Base-by-base conservation (phyloP, 2,113 vertebrate species). In the Sceloporus undulatus region DNA sequence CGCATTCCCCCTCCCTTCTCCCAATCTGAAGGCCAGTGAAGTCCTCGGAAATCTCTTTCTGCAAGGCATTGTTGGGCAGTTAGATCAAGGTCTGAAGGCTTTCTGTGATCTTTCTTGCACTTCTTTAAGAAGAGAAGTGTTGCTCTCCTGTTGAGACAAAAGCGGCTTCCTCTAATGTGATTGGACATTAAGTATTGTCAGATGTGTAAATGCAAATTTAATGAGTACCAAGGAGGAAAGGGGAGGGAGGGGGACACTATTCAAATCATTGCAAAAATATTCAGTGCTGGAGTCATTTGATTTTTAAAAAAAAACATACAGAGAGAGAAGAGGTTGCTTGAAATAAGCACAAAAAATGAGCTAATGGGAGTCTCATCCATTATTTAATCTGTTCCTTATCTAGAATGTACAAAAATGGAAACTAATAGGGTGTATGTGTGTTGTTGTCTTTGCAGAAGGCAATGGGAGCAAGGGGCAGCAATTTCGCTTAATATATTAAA, bases 281-380 rank as follows among this genome's bases (percentile, higher is more conserved):
- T 97, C 93, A 78, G 93, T 23, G 0, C 65, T 93, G 88, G 79
- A 95, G 93, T 93, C 85, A 87, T 96, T 95, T 96, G 93, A 97
- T 96, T 96, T 29, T 91, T 90, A 96, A 11, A 40, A 5, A 88
- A 38, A 74, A 19, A 16, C 87, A 8, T 2, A 29, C 9, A 79
- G 8, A 66, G 29, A 78, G 1, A 71, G 34, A 71, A 65, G 34
- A 91, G 54, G 91, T 90, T 96, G 90, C 92, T 91, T 97, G 93
- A 96, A 97, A 97, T 96, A 96, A 96, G 95, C 95, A 25, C 19
- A 96, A 95, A 95, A 92, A 94, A 92, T 84, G 90, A 95, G 94
- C 96, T 97, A 97, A 97, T 96, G 95, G 96, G 96, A 96, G 95
- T 94, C 94, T 96, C 96, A 96, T 97, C 97, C 93, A 97, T 97